These are phyloP conservation scores for Leptatherina wallacei DNA, from an alignment of 2,797 vertebrate genomes.

Conservation along the genomic window DNA sequence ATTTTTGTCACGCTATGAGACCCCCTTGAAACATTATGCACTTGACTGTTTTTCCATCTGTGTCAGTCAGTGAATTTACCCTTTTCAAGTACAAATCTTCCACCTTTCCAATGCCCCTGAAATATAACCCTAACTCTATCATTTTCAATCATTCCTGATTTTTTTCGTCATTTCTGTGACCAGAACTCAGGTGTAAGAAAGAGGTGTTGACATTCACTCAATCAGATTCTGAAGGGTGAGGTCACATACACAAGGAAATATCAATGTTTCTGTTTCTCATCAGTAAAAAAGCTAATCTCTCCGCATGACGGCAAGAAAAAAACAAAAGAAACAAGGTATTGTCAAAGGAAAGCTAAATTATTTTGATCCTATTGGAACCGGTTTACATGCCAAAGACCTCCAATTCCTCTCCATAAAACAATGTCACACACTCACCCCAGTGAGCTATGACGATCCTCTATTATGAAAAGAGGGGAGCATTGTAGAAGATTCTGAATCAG, in stretches of 20 bases:
- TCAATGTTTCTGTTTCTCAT: not conserved
- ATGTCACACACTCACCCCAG: not conserved
- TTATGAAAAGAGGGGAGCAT: not conserved
- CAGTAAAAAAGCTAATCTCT: constrained; percentile 7
- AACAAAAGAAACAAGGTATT: not conserved
- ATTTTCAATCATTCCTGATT: constrained; percentile 8
- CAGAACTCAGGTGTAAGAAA: constrained; percentile 17
- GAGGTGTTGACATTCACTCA: constrained; percentile 25
- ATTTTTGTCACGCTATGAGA: not conserved
- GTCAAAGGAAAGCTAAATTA: not conserved
- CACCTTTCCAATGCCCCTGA: constrained; percentile 11
- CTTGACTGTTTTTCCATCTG: constrained; percentile 1
- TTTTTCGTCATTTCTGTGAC: constrained; percentile 33
- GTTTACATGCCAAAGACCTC: not conserved
- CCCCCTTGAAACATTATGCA: not conserved
- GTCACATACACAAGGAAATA: constrained; percentile 16
- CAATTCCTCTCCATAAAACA: not conserved
- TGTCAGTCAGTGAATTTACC: constrained; percentile 6
- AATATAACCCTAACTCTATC: constrained; percentile 7
- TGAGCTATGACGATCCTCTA: not conserved
- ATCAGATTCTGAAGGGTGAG: constrained; percentile 29
- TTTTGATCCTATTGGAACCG: not conserved
- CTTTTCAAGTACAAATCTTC: not conserved
- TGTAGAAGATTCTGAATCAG: not conserved
- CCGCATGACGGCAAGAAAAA: not conserved